Evolutionary conservation across 1,140 invertebrate species (phyloP), one percentile per base, ranked within the genome.

Genomic region (Schlechtendalia chinensis): DNA sequence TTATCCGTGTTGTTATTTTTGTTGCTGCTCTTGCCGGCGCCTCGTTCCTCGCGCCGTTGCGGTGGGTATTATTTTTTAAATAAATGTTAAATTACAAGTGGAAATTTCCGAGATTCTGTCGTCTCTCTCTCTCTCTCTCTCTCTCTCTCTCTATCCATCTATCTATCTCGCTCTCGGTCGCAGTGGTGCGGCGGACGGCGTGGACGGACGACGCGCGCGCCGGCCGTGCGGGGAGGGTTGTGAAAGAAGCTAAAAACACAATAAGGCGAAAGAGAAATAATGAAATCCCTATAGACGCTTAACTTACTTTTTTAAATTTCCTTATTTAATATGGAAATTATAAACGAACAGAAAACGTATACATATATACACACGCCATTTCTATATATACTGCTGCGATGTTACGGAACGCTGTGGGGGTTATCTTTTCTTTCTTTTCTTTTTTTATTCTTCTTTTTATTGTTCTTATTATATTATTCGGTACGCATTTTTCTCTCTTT

Each of bases 21-120:
- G 75, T 79, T 50, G 54, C 75, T 77, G 74, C 47, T 61, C 56
- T 61, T 61, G 74, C 74, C 74, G 19, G 32, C 24, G 22, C 56
- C 14, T 10, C 39, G 6, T 12, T 29, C 29, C 54, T 58, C 27
- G 29, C 61, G 29, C 74, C 24, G 47, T 79, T 79, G 75, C 75
- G 75, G 75, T 79, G 75, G 75, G 75, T 79, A 79, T 79, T 79
- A 79, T 79, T 79, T 79, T n/a, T 79, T 79, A 79, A 79, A 79
- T 79, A 79, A 79, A 79, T 79, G 75, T 79, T 79, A 79, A 79
- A 79, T 79, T 79, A 79, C 75, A 79, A 79, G 75, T 63, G 75
- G 75, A 79, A 79, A 79, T 79, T 79, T 79, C 75, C 75, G 58
- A 79, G 75, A 79, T 79, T 79, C 75, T 61, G 47, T 63, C 75